Evolutionary conservation across 2,113 vertebrate genomes (phyloP).

Genomic region (Sakesphorus luctuosus): DNA sequence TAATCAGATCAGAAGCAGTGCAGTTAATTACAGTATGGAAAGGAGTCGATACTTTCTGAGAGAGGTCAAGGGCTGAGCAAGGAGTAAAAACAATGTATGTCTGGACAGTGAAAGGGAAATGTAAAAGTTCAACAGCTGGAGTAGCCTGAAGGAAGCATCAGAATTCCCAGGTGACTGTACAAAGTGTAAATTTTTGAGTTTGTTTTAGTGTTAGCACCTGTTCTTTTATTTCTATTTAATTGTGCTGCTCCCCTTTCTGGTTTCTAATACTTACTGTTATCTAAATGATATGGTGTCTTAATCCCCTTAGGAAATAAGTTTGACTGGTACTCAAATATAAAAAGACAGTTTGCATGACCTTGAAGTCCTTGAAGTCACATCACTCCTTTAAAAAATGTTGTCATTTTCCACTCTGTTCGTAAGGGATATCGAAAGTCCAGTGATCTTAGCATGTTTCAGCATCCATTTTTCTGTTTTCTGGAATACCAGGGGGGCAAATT

Average conservation of each 20-base stretch:
- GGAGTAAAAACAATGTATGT: neutral
- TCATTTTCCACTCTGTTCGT: neutral
- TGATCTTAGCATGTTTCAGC: neutral
- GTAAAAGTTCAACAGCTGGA: neutral
- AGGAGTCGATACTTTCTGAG: neutral
- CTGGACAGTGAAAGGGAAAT: neutral
- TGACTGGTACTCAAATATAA: neutral
- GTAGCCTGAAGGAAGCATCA: neutral
- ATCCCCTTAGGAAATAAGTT: neutral
- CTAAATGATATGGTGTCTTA: neutral
- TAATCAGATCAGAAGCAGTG: neutral
- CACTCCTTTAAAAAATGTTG: neutral
- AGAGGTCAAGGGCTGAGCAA: neutral
- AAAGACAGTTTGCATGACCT: neutral
- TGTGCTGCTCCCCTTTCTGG: neutral
- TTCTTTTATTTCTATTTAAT: neutral
- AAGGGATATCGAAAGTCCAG: neutral
- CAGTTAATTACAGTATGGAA: neutral
- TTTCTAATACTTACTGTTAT: neutral
- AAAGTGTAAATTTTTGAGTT: neutral
- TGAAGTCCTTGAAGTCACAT: neutral
- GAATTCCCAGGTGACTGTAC: neutral
- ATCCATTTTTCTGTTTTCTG: conserved; percentile 5
- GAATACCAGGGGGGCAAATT: neutral
- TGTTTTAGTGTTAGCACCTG: neutral